These are phyloP conservation scores for Bradynema listronoti DNA, from an alignment of 1,140 invertebrate genomes.

Conservation along the genomic window DNA sequence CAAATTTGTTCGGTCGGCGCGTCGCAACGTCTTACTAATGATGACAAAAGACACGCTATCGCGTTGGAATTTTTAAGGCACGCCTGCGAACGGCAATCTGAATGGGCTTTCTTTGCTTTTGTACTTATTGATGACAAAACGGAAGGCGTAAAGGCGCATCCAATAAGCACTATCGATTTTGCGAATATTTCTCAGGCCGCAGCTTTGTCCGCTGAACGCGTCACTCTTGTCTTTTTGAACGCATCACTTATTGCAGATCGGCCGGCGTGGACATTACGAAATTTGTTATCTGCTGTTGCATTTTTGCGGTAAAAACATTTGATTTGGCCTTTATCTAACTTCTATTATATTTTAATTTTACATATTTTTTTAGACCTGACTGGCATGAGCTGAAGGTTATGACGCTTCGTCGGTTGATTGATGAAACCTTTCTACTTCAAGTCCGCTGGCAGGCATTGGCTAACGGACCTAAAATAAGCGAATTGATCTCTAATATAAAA, in stretches of 20 bases:
- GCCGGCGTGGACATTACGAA: conserved; percentile 34
- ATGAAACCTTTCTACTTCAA: conserved; percentile 21
- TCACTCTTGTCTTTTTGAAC: conserved; percentile 34
- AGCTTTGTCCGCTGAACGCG: conserved; percentile 2
- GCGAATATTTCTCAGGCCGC: neutral
- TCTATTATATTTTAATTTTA: conserved; percentile 13
- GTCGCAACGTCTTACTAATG: neutral
- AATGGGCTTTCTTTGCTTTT: no score
- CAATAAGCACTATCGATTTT: neutral
- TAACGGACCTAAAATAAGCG: neutral
- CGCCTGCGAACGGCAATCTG: no score
- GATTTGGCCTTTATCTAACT: neutral
- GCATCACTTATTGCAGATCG: conserved; percentile 15
- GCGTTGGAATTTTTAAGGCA: no score
- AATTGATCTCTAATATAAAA: conserved; percentile 8
- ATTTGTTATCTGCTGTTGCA: conserved; percentile 32
- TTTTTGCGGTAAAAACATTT: conserved; percentile 35
- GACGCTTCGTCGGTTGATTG: conserved; percentile 18
- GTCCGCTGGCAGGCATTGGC: conserved; percentile 16
- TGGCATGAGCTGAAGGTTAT: conserved; percentile 28
- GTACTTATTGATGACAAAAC: no score
- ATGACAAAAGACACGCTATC: conserved; percentile 23
- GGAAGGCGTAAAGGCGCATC: neutral
- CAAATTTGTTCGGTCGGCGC: neutral
- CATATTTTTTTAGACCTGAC: conserved; percentile 31